Base-by-base conservation (phyloP, 2,797 vertebrate genomes). In the Rhinella marina region DNA sequence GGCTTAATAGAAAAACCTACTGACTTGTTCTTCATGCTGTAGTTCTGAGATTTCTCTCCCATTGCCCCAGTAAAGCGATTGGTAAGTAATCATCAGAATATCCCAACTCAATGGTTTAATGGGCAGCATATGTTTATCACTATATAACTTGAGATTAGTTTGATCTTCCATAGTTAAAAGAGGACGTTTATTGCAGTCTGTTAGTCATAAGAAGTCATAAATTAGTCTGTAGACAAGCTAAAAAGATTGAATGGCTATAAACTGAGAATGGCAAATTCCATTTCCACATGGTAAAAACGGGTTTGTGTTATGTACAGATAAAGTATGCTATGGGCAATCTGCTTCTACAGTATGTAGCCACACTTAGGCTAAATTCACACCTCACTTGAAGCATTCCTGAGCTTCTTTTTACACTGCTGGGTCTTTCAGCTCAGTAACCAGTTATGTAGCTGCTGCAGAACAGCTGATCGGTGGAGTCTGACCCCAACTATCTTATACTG, bases 51-150 rank as follows among this genome's bases (percentile, higher is more conserved):
- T 32, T 23, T 62, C 21, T 62, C 79, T 19, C 32, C n/a, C 5
- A 54, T 76, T 76, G 70, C 50, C 11, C 21, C 54, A n/a, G 48
- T 77, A 16, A 48, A 75, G 48, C 21, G 72, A 77, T 77, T 77
- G 50, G 10, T 75, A 12, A 10, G 50, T 14, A 25, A 10, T 16
- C 66, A 70, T 70, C 66, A 27, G 32, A 16, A 32, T 32, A 14
- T 4, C 25, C 64, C 25, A 25, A 16, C 13, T 68, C 25, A 27
- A 25, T 68, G n/a, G 64, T 68, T 3, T 48, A 21, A 48, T 41
- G 17, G 13, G 6, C 32, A 48, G 32, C 16, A 41, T 48, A 41
- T 73, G 32, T 21, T 17, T 41, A 2, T 73, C 17, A 73, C 70
- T 73, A 73, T 19, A 2, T 21, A 8, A 32, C 9, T 5, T 21